Evolutionary conservation across 2,888 invertebrate genomes (phyloP), one percentile per base, ranked within the genome.

Genomic region (Exephanes ischioxanthus): DNA sequence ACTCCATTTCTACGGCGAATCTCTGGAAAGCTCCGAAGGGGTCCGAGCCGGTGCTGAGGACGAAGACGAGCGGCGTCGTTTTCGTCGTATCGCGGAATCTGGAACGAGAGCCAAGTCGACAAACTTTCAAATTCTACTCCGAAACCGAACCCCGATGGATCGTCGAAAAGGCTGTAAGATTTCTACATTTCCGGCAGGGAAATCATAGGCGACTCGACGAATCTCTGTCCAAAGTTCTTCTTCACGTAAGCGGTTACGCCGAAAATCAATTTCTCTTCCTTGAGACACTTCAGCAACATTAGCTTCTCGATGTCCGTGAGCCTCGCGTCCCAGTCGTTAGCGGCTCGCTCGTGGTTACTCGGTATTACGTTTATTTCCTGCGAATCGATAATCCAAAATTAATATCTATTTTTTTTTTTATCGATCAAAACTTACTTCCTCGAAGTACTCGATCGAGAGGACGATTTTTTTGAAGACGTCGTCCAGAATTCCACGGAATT

Each of bases 1-100:
- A 96, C 4, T 96, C 96, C 95, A 96, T 97, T 88, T 97, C 97
- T 0, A 95, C 94, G 0, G 98, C 97, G 91, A 98, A 97, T 92
- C 97, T 96, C 86, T 97, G 96, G 91, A 98, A 98, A 0, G 96
- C 96, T 26, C 97, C 96, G 93, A 98, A 97, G 0, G 98, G 98
- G 95, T 98, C 98, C 0, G 98, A 98, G 0, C 98, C 98, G 0
- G 97, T 97, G 88, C 97, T 98, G 80, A 98, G 94, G 0, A 98
- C 97, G 93, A 98, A 98, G 66, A 98, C 96, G 0, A 98, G 94
- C 0, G 98, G 98, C 0, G 96, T 97, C 0, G 95, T 94, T 66
- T 95, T 95, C 0, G 96, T 95, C 1, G 97, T 97, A 88, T 97
- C 97, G 80, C 95, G 95, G 90, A 95, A 97, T 82, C 97, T 97